Percentiles rank a stretch among this genome's conserved stretches.
Conservation (phyloP, 1,140 invertebrate species). For the Saccostrea echinata region DNA sequence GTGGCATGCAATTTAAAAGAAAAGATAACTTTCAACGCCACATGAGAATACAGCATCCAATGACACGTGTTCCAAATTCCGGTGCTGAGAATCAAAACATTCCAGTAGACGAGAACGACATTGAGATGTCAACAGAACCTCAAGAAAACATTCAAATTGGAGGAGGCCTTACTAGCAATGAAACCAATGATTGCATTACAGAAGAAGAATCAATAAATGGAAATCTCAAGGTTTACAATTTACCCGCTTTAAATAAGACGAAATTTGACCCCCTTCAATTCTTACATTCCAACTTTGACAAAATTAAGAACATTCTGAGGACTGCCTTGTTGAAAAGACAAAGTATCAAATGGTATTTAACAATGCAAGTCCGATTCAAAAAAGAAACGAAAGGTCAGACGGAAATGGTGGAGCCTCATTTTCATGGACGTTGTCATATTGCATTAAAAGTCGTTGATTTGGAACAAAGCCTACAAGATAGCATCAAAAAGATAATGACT, state of each 20-base stretch:
- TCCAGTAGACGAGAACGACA: no score
- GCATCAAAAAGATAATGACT: slow-evolving; percentile 34
- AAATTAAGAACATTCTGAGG: background rate
- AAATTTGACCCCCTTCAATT: no score
- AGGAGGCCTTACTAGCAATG: no score
- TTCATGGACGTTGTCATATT: slow-evolving; percentile 43
- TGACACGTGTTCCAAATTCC: no score
- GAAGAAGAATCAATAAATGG: background rate
- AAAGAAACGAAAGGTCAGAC: background rate
- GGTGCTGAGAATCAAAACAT: no score
- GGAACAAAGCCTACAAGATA: slow-evolving; percentile 2
- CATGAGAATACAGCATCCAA: background rate
- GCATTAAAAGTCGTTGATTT: slow-evolving; percentile 44
- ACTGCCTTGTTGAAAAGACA: background rate
- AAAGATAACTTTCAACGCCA: background rate
- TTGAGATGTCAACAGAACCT: no score
- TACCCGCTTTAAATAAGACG: background rate
- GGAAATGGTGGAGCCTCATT: slow-evolving; percentile 36
- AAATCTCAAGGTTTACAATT: background rate
- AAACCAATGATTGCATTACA: no score
- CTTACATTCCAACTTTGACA: no score
- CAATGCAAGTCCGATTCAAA: slow-evolving; percentile 20
- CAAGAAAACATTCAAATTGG: no score
- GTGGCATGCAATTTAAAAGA: background rate
- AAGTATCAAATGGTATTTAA: slow-evolving; percentile 16